Evolutionary conservation across 2,797 vertebrate species (phyloP).

Genomic region (Siniperca obscura): DNA sequence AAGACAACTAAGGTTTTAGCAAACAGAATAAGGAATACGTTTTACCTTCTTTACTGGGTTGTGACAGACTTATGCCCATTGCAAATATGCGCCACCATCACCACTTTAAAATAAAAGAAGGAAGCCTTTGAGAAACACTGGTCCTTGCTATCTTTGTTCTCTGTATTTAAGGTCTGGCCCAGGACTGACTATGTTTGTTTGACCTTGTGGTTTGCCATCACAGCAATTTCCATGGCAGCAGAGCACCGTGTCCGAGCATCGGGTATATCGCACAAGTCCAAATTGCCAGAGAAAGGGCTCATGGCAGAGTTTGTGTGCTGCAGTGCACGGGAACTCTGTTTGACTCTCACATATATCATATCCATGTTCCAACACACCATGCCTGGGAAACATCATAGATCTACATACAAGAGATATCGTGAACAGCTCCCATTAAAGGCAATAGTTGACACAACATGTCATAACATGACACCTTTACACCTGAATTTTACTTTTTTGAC

Average conservation of each 20-base stretch:
- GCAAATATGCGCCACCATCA: slow-evolving; percentile 9
- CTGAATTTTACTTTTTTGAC: neutral
- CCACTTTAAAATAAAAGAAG: neutral
- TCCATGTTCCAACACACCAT: neutral
- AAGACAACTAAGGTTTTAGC: slow-evolving; percentile 2
- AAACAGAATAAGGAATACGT: neutral
- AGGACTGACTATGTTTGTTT: slow-evolving; percentile 2
- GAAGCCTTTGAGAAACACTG: neutral
- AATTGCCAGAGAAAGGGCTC: neutral
- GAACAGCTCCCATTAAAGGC: neutral
- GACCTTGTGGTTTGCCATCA: slow-evolving; percentile 13
- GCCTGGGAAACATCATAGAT: neutral
- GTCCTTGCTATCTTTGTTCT: neutral
- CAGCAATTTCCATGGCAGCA: slow-evolving; percentile 9
- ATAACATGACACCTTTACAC: neutral
- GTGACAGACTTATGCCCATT: neutral
- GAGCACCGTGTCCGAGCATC: neutral
- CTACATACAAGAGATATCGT: neutral
- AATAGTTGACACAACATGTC: neutral
- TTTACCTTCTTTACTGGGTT: neutral
- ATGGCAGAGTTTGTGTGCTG: neutral
- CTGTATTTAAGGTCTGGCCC: neutral
- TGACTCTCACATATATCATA: neutral
- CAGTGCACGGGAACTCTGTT: neutral
- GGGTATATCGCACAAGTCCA: neutral